Base-by-base conservation (phyloP, 2,888 invertebrate genomes). In the Thymelicus lineola region DNA sequence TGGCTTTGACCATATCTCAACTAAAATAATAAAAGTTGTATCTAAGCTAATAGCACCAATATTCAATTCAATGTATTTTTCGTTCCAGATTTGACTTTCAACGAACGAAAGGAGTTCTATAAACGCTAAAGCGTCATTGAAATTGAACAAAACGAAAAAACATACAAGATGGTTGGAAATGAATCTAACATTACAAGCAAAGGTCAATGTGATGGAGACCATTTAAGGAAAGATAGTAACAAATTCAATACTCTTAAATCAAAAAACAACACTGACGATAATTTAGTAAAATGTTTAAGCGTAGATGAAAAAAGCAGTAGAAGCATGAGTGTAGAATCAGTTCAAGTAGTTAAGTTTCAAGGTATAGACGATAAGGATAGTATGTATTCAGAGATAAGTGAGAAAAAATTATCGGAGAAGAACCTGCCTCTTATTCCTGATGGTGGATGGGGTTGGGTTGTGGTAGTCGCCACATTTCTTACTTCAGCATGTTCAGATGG, bases 401-500 rank as follows among this genome's bases (percentile, higher is more conserved):
- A 55, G 35, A 55, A 55, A 6, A 55, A 20, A 38, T 86, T 45
- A n/a, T 87, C 78, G 2, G 83, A 80, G 12, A 86, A 83, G 55
- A 78, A 93, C 87, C 88, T 95, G 58, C 95, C 95, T 0, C 94
- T 95, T 7, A 95, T 96, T 36, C 97, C 97, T 0, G 97, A 97
- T 77, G 97, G 97, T 0, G 97, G 97, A 0, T 98, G 97, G 96
- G 97, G 97, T 0, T 98, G 98, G 98, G 95, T 98, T 36, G 97
- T 99, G 0, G 98, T 99, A 0, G 88, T 96, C 9, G 95, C 98
- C 7, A 97, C 98, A 0, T 95, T 99, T 75, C 85, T 97, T 38
- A 96, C 98, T 14, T 97, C 98, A 53, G 95, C 98, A 76, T 96
- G 99, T 67, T 97, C 98, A 46, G 99, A 99, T 84, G 99, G 99